Evolutionary conservation across 2,797 vertebrate genomes (phyloP).

Genomic region (Loris lydekkerianus): DNA sequence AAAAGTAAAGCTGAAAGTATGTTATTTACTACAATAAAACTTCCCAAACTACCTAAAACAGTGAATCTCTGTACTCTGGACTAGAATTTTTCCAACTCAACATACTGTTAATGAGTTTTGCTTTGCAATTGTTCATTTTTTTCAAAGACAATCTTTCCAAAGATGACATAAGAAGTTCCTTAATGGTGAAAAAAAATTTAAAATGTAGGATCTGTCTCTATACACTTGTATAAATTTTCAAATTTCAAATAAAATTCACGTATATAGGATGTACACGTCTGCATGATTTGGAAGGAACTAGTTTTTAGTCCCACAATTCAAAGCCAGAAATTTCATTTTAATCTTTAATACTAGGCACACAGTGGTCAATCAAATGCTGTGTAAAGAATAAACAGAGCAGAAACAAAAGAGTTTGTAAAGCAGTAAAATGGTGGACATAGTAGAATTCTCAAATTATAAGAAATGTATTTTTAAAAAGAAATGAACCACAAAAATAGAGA

Average conservation of each 20-base stretch:
- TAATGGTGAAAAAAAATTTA: neutral
- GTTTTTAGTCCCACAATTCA: neutral
- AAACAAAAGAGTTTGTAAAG: neutral
- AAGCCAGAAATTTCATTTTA: constrained; percentile 32
- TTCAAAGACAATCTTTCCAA: neutral
- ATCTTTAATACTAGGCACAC: neutral
- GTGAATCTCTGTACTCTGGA: neutral
- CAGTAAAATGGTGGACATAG: neutral
- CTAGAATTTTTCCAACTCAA: constrained; percentile 34
- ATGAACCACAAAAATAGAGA: neutral
- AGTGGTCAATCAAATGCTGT: neutral
- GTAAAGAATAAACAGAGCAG: neutral
- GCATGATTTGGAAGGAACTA: too few species aligned
- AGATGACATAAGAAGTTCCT: neutral
- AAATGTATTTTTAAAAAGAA: neutral
- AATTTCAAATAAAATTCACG: constrained; percentile 20
- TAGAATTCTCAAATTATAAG: neutral
- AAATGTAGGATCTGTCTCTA: neutral
- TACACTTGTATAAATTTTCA: neutral
- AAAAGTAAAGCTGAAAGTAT: neutral
- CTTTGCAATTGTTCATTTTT: neutral
- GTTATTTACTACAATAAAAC: neutral
- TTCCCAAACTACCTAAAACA: neutral
- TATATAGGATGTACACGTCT: neutral
- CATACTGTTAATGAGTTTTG: neutral